A percentile compares a stretch with the other conserved stretches of the same genome.
Conservation (phyloP, 2,797 vertebrate species). For the Pyrocephalus nanus region DNA sequence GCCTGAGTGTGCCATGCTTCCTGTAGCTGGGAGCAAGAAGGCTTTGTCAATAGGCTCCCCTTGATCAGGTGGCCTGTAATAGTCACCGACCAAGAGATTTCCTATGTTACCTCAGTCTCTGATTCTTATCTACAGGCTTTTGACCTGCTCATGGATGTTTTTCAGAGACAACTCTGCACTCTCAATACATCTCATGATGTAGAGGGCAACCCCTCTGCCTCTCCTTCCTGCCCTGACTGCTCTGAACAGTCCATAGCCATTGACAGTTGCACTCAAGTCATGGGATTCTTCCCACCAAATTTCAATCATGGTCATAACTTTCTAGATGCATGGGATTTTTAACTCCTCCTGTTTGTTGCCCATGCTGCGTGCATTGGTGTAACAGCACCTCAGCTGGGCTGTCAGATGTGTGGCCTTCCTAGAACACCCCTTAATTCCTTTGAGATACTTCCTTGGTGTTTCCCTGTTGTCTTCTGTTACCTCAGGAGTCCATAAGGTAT, state of each 20-base stretch:
- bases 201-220: background rate
- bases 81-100: background rate
- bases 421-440: background rate
- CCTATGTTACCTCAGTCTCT: background rate
- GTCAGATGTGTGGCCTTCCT: background rate
- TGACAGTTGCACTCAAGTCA: too few species aligned
- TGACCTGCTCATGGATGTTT: background rate
- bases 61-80: too few species aligned
- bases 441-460: background rate
- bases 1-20: fast-evolving
- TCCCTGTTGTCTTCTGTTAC: background rate
- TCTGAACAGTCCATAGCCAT: background rate
- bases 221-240: background rate
- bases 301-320: background rate
- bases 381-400: background rate
- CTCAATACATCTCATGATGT: background rate
- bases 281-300: background rate
- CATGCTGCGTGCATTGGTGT: background rate
- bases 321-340: background rate
- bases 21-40: background rate
- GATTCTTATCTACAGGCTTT: background rate
- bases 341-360: background rate
- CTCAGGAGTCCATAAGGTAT: background rate
- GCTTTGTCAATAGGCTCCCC: background rate
- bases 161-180: background rate